Evolutionary conservation across 2,888 invertebrate species (phyloP), one percentile per base, ranked within the genome.

Genomic region (Caenorhabditis auriculariae): DNA sequence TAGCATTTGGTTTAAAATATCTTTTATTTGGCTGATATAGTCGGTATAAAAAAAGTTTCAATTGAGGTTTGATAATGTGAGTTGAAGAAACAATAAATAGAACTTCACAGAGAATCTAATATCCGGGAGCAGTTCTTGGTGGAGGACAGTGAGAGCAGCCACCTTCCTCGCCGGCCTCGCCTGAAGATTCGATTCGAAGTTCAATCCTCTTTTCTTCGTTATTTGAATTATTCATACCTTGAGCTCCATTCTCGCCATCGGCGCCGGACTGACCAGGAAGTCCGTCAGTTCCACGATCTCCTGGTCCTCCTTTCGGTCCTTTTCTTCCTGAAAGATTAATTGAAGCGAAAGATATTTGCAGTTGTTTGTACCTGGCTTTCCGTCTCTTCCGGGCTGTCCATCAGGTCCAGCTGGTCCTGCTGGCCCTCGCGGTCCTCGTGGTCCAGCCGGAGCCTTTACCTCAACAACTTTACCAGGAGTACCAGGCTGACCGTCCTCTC

Each of bases 51-150:
- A n/a, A n/a, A n/a, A n/a, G n/a, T n/a, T n/a, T n/a, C n/a, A n/a
- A n/a, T n/a, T n/a, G n/a, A n/a, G n/a, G n/a, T n/a, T n/a, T n/a
- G n/a, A n/a, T n/a, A n/a, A n/a, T n/a, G n/a, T n/a, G n/a, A n/a
- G n/a, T n/a, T n/a, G n/a, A n/a, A n/a, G n/a, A n/a, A n/a, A n/a
- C n/a, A 26, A 60, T 28, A 60, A 45, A 29, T 39, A 5, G 23
- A 44, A 24, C 24, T 17, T 19, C 24, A 24, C 15, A 44, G 26
- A 24, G 5, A 12, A 26, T 12, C 51, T 56, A 69, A 54, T 69
- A 69, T 57, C 69, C 69, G 9, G 69, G 69, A 23, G 69, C 69
- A 50, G 69, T 69, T 57, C 69, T 61, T 26, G 69, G 69, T 19
- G 69, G 69, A 52, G 69, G 69, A 19, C 69, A 69, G 51, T 69